Evolutionary conservation across 1,140 invertebrate species (phyloP), one percentile per base, ranked within the genome.

Genomic region (Halictus rubicundus): DNA sequence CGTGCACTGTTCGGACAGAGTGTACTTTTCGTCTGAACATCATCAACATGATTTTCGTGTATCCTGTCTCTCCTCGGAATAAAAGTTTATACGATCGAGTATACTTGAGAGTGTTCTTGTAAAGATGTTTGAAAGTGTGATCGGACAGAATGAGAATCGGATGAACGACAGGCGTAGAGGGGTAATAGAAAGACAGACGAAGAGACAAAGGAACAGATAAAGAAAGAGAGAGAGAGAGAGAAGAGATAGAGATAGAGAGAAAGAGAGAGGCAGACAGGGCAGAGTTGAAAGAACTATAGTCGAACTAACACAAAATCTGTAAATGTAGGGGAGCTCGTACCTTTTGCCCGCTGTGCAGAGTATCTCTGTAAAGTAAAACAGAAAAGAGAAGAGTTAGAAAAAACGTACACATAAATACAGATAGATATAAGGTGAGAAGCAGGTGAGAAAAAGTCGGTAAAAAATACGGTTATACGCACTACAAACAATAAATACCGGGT

Each of bases 311-410:
- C 10, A 66, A 42, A 42, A 27, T 65, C 27, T 71, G 75, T 71
- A 76, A 63, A 84, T 88, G 72, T 68, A 88, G 81, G 84, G 84
- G 80, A 84, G 76, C 81, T 88, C 90, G 87, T 93, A 93, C 92
- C 92, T 93, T 93, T 88, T 93, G 90, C 80, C 92, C 91, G 85
- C 91, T 91, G 91, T 92, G 91, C 87, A 93, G 92, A 90, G 91
- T 89, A 87, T 92, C 91, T 93, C 92, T 93, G 92, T 88, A 93
- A 93, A 90, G 90, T 88, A 92, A 93, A 92, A 90, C 84, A 92
- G 90, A 92, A 90, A 92, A 90, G 86, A 90, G 87, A 88, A 92
- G 80, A 90, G 90, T 92, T 92, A 92, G 90, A 92, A 86, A 86
- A 89, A 88, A 90, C 88, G 88, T 87, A 88, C 78, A 88, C 83